Evolutionary conservation across 2,888 invertebrate genomes (phyloP).

Genomic region (Petrophora chlorosata): DNA sequence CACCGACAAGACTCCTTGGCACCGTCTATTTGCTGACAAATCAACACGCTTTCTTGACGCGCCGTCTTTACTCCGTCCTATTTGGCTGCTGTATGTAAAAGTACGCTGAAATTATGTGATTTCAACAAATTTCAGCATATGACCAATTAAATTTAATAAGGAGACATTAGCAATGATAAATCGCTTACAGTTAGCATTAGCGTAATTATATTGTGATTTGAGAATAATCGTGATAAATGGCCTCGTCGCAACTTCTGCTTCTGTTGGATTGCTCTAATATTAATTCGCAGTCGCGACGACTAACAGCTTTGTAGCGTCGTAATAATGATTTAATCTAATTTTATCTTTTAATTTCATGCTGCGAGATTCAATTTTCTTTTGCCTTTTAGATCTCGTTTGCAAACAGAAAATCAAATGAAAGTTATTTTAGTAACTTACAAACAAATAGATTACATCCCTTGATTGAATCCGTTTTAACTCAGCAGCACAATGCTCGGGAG

Average conservation of each 20-base stretch:
- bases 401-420: conserved; percentile 25
- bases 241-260: conserved; percentile 54
- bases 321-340: conserved; percentile 43
- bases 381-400: conserved; percentile 28
- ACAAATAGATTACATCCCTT: conserved; percentile 14
- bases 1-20: conserved; percentile 36
- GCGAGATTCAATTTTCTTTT: conserved; percentile 32
- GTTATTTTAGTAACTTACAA: conserved; percentile 18
- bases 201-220: conserved; percentile 75
- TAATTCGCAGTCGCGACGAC: conserved; percentile 46
- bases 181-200: conserved; percentile 59
- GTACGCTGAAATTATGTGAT: conserved; percentile 43
- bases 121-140: conserved; percentile 47
- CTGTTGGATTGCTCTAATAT: conserved; percentile 54
- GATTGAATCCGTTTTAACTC: conserved; percentile 13
- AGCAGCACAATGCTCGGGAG: conserved; percentile 5
- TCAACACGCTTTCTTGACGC: conserved; percentile 35
- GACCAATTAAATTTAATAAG: conserved; percentile 71
- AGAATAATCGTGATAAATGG: conserved; percentile 73
- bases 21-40: conserved; percentile 37
- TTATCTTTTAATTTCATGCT: conserved; percentile 38
- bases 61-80: conserved; percentile 21
- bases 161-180: conserved; percentile 68
- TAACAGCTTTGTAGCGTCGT: conserved; percentile 48
- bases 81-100: conserved; percentile 23